phyloP scores from a whole-genome alignment of 2,113 vertebrate species.

The Agapornis roseicollis region DNA sequence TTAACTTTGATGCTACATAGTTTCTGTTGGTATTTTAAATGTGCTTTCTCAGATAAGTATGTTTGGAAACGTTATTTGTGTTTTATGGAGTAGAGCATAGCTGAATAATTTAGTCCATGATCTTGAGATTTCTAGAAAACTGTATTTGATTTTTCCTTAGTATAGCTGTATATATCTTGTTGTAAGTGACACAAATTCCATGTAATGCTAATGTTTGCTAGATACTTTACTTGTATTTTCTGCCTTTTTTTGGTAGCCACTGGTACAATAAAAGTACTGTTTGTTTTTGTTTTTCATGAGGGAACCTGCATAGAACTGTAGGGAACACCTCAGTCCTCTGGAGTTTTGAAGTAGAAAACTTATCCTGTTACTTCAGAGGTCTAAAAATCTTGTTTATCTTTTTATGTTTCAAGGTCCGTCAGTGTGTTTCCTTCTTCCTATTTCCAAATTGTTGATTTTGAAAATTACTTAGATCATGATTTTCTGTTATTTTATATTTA shows the following conservation, averaged over 20 bases:
- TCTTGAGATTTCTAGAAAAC: neutral
- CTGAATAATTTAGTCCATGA: neutral
- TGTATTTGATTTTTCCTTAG: neutral
- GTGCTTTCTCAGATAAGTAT: neutral
- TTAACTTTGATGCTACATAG: neutral
- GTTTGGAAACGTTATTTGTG: neutral
- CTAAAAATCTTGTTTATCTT: neutral
- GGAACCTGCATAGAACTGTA: neutral
- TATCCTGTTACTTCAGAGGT: neutral
- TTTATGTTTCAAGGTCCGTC: neutral
- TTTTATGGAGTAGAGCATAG: neutral
- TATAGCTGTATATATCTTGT: neutral
- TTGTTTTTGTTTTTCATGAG: neutral
- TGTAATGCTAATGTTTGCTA: neutral
- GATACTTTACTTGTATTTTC: neutral
- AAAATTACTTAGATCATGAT: conserved; percentile 35
- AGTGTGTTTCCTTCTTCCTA: neutral
- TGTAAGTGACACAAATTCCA: neutral
- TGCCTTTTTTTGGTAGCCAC: neutral
- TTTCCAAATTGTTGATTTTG: conserved; percentile 25
- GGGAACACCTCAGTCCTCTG: neutral
- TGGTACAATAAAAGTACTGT: neutral
- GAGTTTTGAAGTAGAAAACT: neutral
- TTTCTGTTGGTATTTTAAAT: neutral
- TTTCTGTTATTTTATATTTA: conserved; percentile 69